Base-by-base conservation (phyloP, 2,113 vertebrate species). In the Cervus canadensis region DNA sequence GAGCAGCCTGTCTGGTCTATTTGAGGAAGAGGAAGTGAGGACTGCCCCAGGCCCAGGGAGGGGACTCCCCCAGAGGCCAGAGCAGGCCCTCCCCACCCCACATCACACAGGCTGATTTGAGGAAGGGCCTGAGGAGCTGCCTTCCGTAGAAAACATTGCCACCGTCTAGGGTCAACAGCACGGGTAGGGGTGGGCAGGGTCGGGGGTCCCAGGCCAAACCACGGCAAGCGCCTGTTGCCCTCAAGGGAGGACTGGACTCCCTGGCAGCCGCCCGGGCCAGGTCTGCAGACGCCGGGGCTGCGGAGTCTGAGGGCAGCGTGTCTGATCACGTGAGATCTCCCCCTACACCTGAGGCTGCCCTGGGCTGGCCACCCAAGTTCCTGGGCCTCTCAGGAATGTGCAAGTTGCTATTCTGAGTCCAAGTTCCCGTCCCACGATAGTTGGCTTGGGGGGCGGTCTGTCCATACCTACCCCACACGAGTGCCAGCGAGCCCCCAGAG, bases 11-110 rank as follows among this genome's bases (percentile, higher is more conserved):
- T 43, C 52, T 43, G 19, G 79, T 15, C 10, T 62, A 0, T 25
- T 2, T 45, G 83, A 82, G 83, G 64, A 95, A 85, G 74, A 95
- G 91, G 97, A 95, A 88, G 76, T 19, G 52, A 76, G 74, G 85
- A 86, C 56, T 28, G 40, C 79, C 81, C 74, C 2, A 2, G 33
- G 48, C 25, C 36, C 84, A 3, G 2, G 45, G 14, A 10, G 74
- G 92, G 98, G 45, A 14, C 11, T 86, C 36, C 92, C 95, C 91
- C 28, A 57, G 28, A 30, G 76, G 48, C 64, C 5, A 1, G 17
- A 13, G 43, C 16, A 14, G 26, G n/a, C 74, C 74, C n/a, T 36
- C 48, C 23, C 12, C 5, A 3, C 2, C 87, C 62, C 19, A 45
- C 48, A 54, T 83, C 36, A 21, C 76, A 17, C 7, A 54, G 43